Percentiles rank a stretch among this genome's conserved stretches.
These are phyloP conservation scores for Abrostola triplasia DNA, from an alignment of 2,888 invertebrate species.

Conservation along the genomic window DNA sequence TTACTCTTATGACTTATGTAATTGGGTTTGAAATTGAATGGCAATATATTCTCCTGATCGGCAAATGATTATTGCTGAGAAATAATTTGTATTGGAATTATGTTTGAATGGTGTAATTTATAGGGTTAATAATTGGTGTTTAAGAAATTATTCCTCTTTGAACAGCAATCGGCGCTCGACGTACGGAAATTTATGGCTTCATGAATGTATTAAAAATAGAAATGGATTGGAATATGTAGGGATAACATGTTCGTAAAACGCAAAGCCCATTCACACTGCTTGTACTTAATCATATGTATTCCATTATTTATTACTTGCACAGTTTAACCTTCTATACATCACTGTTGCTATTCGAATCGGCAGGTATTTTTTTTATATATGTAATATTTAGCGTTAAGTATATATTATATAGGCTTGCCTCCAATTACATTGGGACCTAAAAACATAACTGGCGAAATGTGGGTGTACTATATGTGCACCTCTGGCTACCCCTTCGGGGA, in stretches of 20 bases:
- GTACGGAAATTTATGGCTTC: conserved; percentile 10
- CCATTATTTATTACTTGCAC: too few species aligned
- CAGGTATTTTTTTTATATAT: too few species aligned
- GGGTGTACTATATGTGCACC: too few species aligned
- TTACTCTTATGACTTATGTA: conserved; percentile 5
- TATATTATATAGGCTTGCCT: too few species aligned
- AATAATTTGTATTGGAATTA: conserved; percentile 6
- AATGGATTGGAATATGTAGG: not conserved
- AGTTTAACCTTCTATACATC: too few species aligned
- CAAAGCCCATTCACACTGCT: too few species aligned
- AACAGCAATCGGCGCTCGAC: conserved; percentile 12
- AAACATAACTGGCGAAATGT: too few species aligned
- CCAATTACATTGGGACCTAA: too few species aligned
- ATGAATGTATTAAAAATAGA: not conserved
- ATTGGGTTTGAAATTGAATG: conserved; percentile 28
- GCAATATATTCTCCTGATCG: conserved; percentile 2
- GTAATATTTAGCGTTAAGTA: too few species aligned
- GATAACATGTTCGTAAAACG: not conserved
- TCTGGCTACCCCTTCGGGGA: too few species aligned
- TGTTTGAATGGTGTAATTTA: conserved; percentile 23
- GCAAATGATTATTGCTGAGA: conserved; percentile 17
- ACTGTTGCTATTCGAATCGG: too few species aligned
- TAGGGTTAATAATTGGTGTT: conserved; percentile 1
- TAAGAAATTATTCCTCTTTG: not conserved
- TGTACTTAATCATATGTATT: too few species aligned